Evolutionary conservation across 2,888 invertebrate species (phyloP), one percentile per base, ranked within the genome.

Genomic region (Pterostichus niger): DNA sequence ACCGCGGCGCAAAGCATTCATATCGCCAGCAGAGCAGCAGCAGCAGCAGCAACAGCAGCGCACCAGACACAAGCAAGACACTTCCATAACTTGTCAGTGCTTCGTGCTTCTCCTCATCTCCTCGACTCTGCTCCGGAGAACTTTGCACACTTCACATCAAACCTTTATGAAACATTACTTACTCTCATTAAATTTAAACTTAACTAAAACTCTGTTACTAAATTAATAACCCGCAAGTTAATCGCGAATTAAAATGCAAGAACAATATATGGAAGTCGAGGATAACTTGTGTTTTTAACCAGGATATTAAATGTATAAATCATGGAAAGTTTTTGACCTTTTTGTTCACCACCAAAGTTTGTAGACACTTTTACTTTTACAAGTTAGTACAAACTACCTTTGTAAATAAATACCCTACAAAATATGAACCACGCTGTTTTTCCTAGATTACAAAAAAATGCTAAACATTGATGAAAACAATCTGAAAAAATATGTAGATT

Each of bases 131-230:
- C 24, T 6, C 44, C 17, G 17, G 15, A 68, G 46, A 75, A 75
- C 75, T 75, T 75, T 75, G 52, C 33, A 40, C 75, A 75, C 75
- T 75, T 75, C 75, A 75, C 52, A 75, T 75, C 54, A 75, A 75
- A 75, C 75, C 75, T 75, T 75, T 75, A 75, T 75, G 75, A 75
- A 75, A 54, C 75, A 52, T 75, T 75, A 75, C 75, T 75, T 75
- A 49, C 75, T 75, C 75, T 75, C 75, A 75, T 75, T 75, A 75
- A 75, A 75, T 75, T 75, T 52, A 31, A 75, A 75, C 52, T 75
- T 75, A 75, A 75, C 75, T 71, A 24, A 75, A 75, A 75, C 52
- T 75, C 54, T 75, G 24, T 52, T 52, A 75, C 54, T 52, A 75
- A 75, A 75, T 75, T 75, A 75, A 75, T 75, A 75, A 75, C 68